phyloP scores from a whole-genome alignment of 2,888 invertebrate genomes.

The Drosophila diplacantha region DNA sequence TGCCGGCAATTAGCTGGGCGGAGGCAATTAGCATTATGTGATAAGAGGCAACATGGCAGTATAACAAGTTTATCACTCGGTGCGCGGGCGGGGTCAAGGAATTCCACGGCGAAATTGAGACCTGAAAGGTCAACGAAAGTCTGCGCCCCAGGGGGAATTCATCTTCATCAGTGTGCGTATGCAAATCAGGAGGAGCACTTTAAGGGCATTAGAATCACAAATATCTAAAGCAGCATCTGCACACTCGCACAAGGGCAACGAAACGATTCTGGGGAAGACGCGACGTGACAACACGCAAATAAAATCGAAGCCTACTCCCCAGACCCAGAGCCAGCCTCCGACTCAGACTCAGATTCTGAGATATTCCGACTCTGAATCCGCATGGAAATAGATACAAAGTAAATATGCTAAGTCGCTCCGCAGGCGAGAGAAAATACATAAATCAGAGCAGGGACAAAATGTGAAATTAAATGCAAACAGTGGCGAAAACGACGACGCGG shows the following conservation, averaged over 20 bases:
- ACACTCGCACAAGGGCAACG: conserved; percentile 43
- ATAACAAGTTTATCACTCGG: conserved; percentile 48
- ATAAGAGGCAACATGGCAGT: conserved; percentile 54
- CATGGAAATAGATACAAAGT: conserved; percentile 63
- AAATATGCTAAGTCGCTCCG: conserved; percentile 64
- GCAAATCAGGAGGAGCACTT: conserved; percentile 63
- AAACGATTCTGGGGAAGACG: conserved; percentile 21
- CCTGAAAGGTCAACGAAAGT: conserved; percentile 42
- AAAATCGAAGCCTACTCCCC: conserved; percentile 41
- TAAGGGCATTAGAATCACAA: conserved; percentile 68
- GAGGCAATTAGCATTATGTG: conserved; percentile 65
- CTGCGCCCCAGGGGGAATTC: conserved; percentile 5
- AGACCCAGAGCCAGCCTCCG: background rate
- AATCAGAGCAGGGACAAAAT: conserved; percentile 60
- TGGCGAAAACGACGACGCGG: conserved; percentile 37
- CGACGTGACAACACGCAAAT: conserved; percentile 41
- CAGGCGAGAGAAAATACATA: conserved; percentile 58
- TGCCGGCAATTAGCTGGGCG: conserved; percentile 62
- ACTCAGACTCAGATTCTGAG: conserved; percentile 3
- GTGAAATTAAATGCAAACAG: conserved; percentile 71
- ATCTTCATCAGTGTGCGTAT: conserved; percentile 44
- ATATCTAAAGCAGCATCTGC: conserved; percentile 44
- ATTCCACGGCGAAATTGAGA: conserved; percentile 44
- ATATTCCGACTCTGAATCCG: conserved; percentile 8
- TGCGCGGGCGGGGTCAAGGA: conserved; percentile 35